Base-by-base conservation (phyloP, 2,113 vertebrate species). In the Mionectes macconnelli region DNA sequence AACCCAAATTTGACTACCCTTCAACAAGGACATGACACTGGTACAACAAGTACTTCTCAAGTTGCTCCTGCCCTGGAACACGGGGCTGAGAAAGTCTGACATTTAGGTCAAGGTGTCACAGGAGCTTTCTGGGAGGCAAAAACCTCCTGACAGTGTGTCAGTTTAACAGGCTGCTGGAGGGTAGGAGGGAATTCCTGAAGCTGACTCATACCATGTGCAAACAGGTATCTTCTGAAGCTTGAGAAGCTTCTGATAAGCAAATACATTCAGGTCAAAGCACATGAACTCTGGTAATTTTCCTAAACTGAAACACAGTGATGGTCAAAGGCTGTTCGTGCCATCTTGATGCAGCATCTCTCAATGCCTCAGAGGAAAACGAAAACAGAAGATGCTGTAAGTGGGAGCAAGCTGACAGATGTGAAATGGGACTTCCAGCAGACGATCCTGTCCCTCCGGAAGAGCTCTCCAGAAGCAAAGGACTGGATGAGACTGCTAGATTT, bases 121-220 rank as follows among this genome's bases (percentile, higher is more conserved):
- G 11, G 7, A 90, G 9, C 4, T 0, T 84, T 47, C 49, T 69
- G 42, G 44, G 53, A 76, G n/a, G 63, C 44, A 73, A 79, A 76
- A 77, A 35, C 31, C 35, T 69, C 63, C 64, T 63, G 56, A 35
- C 12, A 69, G 47, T 31, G 3, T 16, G 27, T 70, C 66, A 92
- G 31, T 52, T 90, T 56, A 95, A 73, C 44, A 86, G 12, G 53
- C 0, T 69, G 76, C 84, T 91, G 62, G 40, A 85, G 67, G 69
- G 62, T 50, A 76, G 49, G 53, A 91, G 12, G 37, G 50, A 94
- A 95, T 95, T 96, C 92, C 59, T 88, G 55, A 76, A 72, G 59
- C 28, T 91, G 84, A 91, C 53, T 96, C 85, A 88, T 12, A 63
- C 5, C 4, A 7, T 15, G 64, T 81, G 67, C 78, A 66, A 83